A percentile compares a stretch with the other conserved stretches of the same genome.
These are phyloP conservation scores for Thryonomys swinderianus DNA, from an alignment of 2,113 vertebrate genomes.

Conservation along the genomic window DNA sequence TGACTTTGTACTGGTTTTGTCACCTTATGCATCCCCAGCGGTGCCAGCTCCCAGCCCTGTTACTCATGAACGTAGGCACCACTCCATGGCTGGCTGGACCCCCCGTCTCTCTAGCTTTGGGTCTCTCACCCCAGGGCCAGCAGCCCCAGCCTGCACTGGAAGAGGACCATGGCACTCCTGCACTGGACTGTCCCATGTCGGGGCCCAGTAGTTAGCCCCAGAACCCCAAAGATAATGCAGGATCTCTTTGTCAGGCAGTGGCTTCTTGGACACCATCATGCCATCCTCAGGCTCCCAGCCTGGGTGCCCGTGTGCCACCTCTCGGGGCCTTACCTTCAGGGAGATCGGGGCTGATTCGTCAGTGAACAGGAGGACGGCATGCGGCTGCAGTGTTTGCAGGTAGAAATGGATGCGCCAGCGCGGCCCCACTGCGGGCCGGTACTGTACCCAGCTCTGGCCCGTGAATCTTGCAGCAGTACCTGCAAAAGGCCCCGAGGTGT, in stretches of 20 bases:
- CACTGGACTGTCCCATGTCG: background rate
- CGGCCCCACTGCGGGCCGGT: conserved; percentile 82
- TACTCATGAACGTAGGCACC: background rate
- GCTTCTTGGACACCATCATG: background rate
- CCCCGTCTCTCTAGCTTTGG: background rate
- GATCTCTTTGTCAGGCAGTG: background rate
- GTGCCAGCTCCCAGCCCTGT: no score
- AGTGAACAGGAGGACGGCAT: conserved; percentile 86
- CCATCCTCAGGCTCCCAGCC: background rate
- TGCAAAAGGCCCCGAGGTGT: conserved; percentile 79
- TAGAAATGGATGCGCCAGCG: conserved; percentile 89
- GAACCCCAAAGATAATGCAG: background rate
- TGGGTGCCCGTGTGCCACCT: background rate
- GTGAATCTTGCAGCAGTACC: conserved; percentile 92
- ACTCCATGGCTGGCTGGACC: background rate
- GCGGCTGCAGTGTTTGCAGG: conserved; percentile 91
- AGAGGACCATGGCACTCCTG: background rate
- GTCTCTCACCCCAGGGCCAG: background rate
- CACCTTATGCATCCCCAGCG: background rate
- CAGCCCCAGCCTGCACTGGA: background rate
- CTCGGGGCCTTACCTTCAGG: conserved; percentile 89
- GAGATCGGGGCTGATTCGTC: conserved; percentile 86
- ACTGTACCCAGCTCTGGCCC: conserved; percentile 90
- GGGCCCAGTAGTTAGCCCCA: background rate
- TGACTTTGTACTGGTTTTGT: background rate